Evolutionary conservation across 2,888 invertebrate species (phyloP), one percentile per base, ranked within the genome.

Genomic region (Athalia circularis): DNA sequence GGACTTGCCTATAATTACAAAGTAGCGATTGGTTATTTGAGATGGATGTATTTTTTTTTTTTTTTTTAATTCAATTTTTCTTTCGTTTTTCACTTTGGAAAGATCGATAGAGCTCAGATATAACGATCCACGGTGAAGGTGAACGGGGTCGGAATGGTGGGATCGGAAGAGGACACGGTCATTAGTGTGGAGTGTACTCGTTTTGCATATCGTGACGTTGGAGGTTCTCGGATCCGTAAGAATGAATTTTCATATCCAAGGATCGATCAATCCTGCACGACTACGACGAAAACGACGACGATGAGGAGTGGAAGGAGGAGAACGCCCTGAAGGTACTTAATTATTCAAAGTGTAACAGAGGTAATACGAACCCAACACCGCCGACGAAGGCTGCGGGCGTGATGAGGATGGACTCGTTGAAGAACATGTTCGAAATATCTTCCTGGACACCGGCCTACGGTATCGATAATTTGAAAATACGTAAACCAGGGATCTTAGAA

Each of bases 371-470:
- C 79, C 84, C 83, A 62, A 83, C 80, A 79, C 81, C 85, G 80
- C 83, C 83, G 79, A 88, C 83, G 83, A 86, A 89, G 64, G 89
- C 86, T 87, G 88, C 84, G 77, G 89, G 88, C 75, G 84, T 85
- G 81, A 83, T 82, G 82, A 86, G 68, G 81, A 82, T 77, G 80
- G 86, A 89, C 80, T 86, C 86, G 85, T 90, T 90, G 82, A 82
- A 85, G 82, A 84, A 85, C 86, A 89, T 87, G 82, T 81, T 83
- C 57, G 47, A 29, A 48, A 50, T 59, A 15, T 9, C 65, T 78
- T 15, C 65, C 3, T 13, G 43, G 62, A 62, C 45, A 54, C 54
- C 48, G 4, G 7, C 1, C 15, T 5, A 54, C 54, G 54, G 5
- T 54, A 54, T 5, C 54, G 11, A 54, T n/a, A 54, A n/a, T n/a